A percentile compares a stretch with the other conserved stretches of the same genome.
Conservation (phyloP, 2,113 vertebrate species). For the Scophthalmus maximus region DNA sequence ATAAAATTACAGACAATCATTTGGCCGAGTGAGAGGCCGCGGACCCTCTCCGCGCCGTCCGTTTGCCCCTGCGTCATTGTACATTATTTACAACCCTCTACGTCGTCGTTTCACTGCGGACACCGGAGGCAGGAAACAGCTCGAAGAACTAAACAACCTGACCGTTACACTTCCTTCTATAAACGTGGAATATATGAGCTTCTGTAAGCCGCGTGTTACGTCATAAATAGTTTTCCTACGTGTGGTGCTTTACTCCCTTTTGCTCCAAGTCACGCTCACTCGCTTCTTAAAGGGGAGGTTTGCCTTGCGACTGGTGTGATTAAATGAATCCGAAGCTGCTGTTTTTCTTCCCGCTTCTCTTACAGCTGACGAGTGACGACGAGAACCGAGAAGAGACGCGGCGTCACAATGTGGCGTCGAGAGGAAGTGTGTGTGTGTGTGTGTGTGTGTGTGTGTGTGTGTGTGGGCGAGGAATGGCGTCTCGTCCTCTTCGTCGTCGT, state of each 20-base stretch:
- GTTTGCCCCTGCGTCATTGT: conserved; percentile 57
- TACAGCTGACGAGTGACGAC: conserved; percentile 19
- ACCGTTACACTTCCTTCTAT: conserved; percentile 35
- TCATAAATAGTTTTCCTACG: conserved; percentile 29
- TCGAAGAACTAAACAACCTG: no score
- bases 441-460: no score
- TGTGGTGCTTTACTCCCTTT: conserved; percentile 46
- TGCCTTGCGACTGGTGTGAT: conserved; percentile 72
- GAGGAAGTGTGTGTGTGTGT: conserved; percentile 23
- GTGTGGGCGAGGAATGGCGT: no score
- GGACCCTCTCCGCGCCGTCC: not conserved
- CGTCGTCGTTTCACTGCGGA: no score
- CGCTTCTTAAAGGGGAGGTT: conserved; percentile 68
- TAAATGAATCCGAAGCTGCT: conserved; percentile 68
- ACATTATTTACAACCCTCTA: conserved; percentile 88
- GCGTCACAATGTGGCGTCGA: no score
- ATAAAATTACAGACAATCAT: conserved; percentile 58
- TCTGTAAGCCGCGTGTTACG: conserved; percentile 15
- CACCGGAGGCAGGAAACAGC: no score
- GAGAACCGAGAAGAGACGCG: no score
- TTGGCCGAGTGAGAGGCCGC: conserved; percentile 47
- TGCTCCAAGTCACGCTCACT: conserved; percentile 26
- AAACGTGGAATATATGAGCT: conserved; percentile 42
- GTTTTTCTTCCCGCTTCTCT: conserved; percentile 5
- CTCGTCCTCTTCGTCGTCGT: not conserved